Conservation (phyloP, 1,140 invertebrate genomes). For the Listronotus bonariensis region DNA sequence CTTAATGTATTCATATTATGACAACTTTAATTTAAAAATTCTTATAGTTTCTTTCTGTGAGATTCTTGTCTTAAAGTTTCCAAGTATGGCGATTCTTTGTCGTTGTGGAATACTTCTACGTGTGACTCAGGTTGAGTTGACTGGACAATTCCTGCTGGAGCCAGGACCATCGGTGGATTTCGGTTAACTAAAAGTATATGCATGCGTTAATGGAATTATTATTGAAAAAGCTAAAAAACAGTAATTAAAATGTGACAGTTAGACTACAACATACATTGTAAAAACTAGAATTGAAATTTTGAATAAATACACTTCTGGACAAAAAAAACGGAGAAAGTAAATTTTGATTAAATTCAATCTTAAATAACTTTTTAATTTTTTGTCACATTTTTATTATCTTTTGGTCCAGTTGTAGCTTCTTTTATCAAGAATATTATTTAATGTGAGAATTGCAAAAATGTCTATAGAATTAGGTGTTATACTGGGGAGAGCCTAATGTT, state of each 20-base stretch:
- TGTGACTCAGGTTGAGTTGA: slow-evolving; percentile 45
- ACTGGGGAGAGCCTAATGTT: too few relatives aligned
- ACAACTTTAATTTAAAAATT: too few relatives aligned
- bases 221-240: neutral
- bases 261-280: neutral
- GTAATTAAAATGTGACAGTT: neutral
- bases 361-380: too few relatives aligned
- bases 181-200: slow-evolving; percentile 50
- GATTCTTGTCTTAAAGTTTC: slow-evolving; percentile 47
- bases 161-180: slow-evolving; percentile 47
- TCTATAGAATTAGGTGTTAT: too few relatives aligned
- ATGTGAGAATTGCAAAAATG: too few relatives aligned
- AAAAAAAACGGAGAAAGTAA: too few relatives aligned
- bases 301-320: too few relatives aligned
- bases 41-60: slow-evolving; percentile 39
- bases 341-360: too few relatives aligned
- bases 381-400: too few relatives aligned
- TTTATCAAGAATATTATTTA: too few relatives aligned
- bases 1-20: too few relatives aligned
- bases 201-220: slow-evolving; percentile 23
- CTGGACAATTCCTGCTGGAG: slow-evolving; percentile 51
- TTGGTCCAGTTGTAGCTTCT: too few relatives aligned
- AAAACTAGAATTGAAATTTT: neutral
- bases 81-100: slow-evolving; percentile 50
- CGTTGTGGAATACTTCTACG: slow-evolving; percentile 47